Base-by-base conservation (phyloP, 92 coral and sea anemone genomes). In the Parazoanthus darwini region DNA sequence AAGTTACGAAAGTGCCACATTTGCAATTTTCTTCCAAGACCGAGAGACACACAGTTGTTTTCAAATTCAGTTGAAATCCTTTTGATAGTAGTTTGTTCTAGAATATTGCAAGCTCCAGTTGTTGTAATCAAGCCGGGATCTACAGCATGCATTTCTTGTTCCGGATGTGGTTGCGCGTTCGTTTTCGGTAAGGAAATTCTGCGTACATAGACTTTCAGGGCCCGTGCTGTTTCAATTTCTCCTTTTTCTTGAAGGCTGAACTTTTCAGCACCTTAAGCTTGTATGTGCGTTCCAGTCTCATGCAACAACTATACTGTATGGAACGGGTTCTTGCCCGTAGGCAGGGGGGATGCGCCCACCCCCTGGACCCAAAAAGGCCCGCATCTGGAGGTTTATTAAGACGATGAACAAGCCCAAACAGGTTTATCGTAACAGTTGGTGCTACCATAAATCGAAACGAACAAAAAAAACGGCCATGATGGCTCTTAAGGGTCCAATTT, bases 1-100 rank as follows among this genome's bases (percentile, higher is more conserved):
- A 78, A 78, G 82, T 46, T 78, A 78, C 82, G 59, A 78, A 78
- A 78, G 82, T 78, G 82, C 82, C 63, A 48, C 82, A 48, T 78
- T 78, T 78, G 82, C 82, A 78, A 78, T 78, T 78, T 78, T 78
- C 82, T 78, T 78, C 82, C 82, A 10, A 78, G 23, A 65, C 82
- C 65, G 63, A 78, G 82, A 78, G 82, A 78, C 13, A 9, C 38
- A 5, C 66, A 78, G 65, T 78, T 78, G 1, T 78, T 78, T 78
- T 46, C 80, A 77, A 77, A 22, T 77, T 77, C 82, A 78, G 82
- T 78, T 78, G 82, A 10, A 78, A 78, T 78, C 82, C 82, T 78
- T 78, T 78, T 78, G 82, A 78, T 18, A 78, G 66, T 78, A 46
- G 82, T 78, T 78, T 78, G 82, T 78, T 78, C 82, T 11, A 38